A percentile compares a stretch with the other conserved stretches of the same genome.
Evolutionary conservation across 1,140 invertebrate genomes (phyloP).

Genomic region (Macrotrachela quadricornifera): DNA sequence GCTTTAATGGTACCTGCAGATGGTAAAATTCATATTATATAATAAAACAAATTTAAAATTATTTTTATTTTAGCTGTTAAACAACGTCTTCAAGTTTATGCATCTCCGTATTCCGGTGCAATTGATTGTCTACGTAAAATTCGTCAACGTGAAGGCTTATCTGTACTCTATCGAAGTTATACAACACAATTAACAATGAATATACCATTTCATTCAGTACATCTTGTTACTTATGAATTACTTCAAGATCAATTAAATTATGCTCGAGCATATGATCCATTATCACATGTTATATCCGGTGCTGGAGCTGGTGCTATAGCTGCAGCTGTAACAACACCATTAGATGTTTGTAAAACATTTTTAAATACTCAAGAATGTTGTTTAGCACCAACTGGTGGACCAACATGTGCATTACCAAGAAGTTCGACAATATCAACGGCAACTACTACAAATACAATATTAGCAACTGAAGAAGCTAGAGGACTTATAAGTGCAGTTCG

Average conservation of each 20-base stretch:
- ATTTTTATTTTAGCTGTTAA: conserved; percentile 54
- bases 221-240: conserved; percentile 85
- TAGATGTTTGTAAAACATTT: conserved; percentile 93
- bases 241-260: conserved; percentile 59
- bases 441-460: no score
- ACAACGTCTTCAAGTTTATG: conserved; percentile 90
- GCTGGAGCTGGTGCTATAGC: conserved; percentile 73
- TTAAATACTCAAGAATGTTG: conserved; percentile 69
- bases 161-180: conserved; percentile 88
- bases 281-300: conserved; percentile 64
- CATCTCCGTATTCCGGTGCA: conserved; percentile 69
- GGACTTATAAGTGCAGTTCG: conserved; percentile 50
- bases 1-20: conserved; percentile 95
- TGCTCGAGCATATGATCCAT: conserved; percentile 61
- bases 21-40: no score
- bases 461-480: conserved; percentile 1
- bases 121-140: conserved; percentile 53
- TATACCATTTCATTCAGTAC: conserved; percentile 80
- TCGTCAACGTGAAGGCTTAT: conserved; percentile 57
- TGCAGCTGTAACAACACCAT: conserved; percentile 79
- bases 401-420: no score
- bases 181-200: conserved; percentile 91
- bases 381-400: conserved; percentile 9
- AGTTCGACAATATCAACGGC: no score
- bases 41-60: no score